Base-by-base conservation (phyloP, 1,140 invertebrate genomes). In the Procambarus virginalis region DNA sequence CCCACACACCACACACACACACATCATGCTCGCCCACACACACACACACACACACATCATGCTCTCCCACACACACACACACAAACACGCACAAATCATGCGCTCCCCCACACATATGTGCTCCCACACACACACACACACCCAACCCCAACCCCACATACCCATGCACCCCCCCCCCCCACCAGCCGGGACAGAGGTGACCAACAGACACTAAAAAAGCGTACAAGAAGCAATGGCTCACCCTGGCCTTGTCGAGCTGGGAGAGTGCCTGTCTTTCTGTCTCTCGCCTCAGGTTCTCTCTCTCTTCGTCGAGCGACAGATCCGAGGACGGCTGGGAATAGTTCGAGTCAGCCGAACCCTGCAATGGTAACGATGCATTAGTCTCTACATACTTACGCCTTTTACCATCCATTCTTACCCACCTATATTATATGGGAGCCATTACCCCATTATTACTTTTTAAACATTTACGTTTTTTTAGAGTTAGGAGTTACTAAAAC, bases 301-400 rank as follows among this genome's bases (percentile, higher is more conserved):
- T 97, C 95, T 99, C 98, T 94, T 99, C 99, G 96, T 99, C 98
- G 95, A 99, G 96, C 94, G 98, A 99, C 95, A 99, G 96, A 95
- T 99, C n/a, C 94, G 98, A 99, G 93, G 98, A 99, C 94, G 98
- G 98, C 95, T 99, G 98, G 94, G 98, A 99, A 95, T 98, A 99
- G 95, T 99, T 99, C 93, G 99, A 99, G 95, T 99, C 99, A 94
- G 98, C 98, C 95, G 98, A 99, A 95, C 98, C 98, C 98, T 99
- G 95, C 6, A 68, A 49, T 17, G 22, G 34, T 14, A 49, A n/a
- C n/a, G 10, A 9, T 0, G n/a, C 46, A 6, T 45, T 17, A 55
- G 49, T n/a, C 8, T 34, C 34, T 34, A 34, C 1, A 34, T 34
- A 34, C 34, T 34, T 34, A 34, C 34, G 34, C 34, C 34, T 1